Evolutionary conservation across 30 jellyfish, hydroid and myxozoan species (phyloP), one percentile per base, ranked within the genome.

Genomic region (Sanderia malayensis): DNA sequence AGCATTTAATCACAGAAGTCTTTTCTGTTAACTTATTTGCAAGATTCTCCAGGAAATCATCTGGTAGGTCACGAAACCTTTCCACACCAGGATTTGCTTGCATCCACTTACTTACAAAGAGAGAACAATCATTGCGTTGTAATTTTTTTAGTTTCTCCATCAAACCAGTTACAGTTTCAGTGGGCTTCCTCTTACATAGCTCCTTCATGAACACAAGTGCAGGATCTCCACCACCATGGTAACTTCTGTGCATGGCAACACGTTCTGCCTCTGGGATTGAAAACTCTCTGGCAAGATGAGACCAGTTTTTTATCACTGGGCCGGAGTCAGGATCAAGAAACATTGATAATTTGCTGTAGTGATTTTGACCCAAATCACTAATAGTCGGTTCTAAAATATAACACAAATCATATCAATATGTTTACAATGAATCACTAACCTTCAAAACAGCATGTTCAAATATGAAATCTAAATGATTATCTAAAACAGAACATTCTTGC

Each of bases 191-290:
- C 64, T 49, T 49, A 68, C 52, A 24, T 13, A 73, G 32, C 2
- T 11, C 1, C 0, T n/a, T 37, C 0, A 73, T 18, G 32, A 73
- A 73, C 4, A 31, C 75, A 20, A 52, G 19, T 1, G 85, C 73
- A 20, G 74, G 85, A 27, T 59, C 44, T 7, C 85, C 85, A 31
- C 85, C 85, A 19, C 85, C 85, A 19, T 26, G 11, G 47, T 62
- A 61, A 9, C 58, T 52, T 10, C 85, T 31, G 19, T 31, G 58
- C 75, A 73, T 6, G 0, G 85, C 85, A 32, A 15, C 57, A 19
- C 67, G 21, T 21, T 73, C 85, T 3, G 8, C 55, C 17, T 73
- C 85, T 24, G 45, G 59, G 26, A 55, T 21, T 17, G 22, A 11
- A 25, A 57, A 59, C 6, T 22, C 25, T 4, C 41, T 18, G 17